Evolutionary conservation across 2,888 invertebrate genomes (phyloP), one percentile per base, ranked within the genome.

Genomic region (Ferdinandea cuprea): DNA sequence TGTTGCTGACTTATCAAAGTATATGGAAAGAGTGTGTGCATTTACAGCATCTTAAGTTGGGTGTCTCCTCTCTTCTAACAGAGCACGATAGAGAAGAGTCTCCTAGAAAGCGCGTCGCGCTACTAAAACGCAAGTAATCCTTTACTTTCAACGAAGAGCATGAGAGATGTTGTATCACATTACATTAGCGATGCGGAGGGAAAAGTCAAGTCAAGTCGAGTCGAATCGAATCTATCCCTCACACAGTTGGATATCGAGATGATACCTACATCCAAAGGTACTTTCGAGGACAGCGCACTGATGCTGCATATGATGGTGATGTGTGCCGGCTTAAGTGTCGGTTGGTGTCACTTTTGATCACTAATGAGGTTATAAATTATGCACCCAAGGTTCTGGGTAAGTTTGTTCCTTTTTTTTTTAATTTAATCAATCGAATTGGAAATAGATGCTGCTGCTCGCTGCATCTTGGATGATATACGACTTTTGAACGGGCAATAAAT

Each of bases 281-380:
- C 35, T 25, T 8, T 37, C 17, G 21, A 44, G 32, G 35, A 37
- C 40, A 9, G 25, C 15, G n/a, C n/a, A n/a, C n/a, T n/a, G n/a
- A n/a, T 30, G 30, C 32, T 48, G 61, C 71, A 72, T 63, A 66
- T 59, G 61, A 73, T 58, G 72, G 52, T 69, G 73, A 77, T 78
- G 78, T 68, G 77, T 54, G 66, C 28, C 35, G 68, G 63, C 72
- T 56, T 83, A 78, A 73, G 83, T 83, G 83, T 77, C 78, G 72
- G 72, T 58, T 72, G 61, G 68, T 83, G 83, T 83, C 83, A 83
- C 78, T 78, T 83, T 72, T 73, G 78, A 78, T 83, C 83, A 65
- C 78, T 83, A 83, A 83, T 83, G 83, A 83, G 83, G 83, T 78
- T 78, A 83, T 83, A 83, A 83, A 83, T 83, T 83, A 83, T 78